phyloP scores from a whole-genome alignment of 1,140 invertebrate genomes.

The Tetramorium parvispinum region DNA sequence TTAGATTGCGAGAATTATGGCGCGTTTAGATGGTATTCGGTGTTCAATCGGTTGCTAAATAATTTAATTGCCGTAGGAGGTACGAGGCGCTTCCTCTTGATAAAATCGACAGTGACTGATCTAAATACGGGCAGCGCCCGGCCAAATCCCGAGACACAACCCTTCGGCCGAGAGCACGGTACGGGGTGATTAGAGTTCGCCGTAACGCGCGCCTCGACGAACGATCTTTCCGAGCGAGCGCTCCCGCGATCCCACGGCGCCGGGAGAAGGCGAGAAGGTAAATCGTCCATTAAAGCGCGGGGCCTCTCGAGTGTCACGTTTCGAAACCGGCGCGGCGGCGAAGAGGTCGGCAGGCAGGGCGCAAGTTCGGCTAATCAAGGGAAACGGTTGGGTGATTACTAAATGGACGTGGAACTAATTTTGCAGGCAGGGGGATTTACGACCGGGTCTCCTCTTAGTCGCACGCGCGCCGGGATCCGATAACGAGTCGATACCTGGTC shows the following conservation, averaged over 20 bases:
- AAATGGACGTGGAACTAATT: conserved; percentile 73
- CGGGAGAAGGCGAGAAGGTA: conserved; percentile 61
- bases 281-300: conserved; percentile 70
- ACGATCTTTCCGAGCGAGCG: conserved; percentile 51
- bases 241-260: conserved; percentile 42
- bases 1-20: conserved; percentile 29
- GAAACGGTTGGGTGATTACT: conserved; percentile 73
- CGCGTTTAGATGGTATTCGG: neutral
- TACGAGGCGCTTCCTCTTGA: neutral
- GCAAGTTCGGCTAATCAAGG: conserved; percentile 71
- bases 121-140: neutral
- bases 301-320: conserved; percentile 21
- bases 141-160: neutral
- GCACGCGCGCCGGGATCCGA: conserved; percentile 37
- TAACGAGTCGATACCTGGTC: conserved; percentile 70
- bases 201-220: conserved; percentile 38
- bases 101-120: conserved; percentile 40
- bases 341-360: neutral
- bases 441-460: neutral
- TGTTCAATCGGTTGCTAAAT: neutral
- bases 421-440: conserved; percentile 40
- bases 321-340: conserved; percentile 12
- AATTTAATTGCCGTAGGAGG: neutral
- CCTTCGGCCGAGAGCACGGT: neutral
- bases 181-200: conserved; percentile 38